Conservation (phyloP, 2,888 invertebrate genomes). For the Myopa testacea region DNA sequence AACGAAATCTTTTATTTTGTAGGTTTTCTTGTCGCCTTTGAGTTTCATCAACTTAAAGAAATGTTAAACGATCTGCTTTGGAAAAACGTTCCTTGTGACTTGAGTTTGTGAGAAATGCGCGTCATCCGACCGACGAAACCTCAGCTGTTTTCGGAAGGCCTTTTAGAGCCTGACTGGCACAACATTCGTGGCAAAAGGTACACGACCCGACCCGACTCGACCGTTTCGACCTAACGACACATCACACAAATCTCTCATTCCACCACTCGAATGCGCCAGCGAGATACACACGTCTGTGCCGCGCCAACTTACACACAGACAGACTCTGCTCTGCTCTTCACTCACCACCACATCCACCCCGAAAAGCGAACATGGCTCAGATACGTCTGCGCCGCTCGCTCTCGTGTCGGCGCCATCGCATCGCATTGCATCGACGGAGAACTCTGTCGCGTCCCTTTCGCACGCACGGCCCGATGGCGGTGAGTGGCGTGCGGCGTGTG, state of each 20-base stretch:
- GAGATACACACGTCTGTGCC: conserved; percentile 42
- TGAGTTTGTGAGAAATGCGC: conserved; percentile 57
- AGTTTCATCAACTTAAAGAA: conserved; percentile 40
- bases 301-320: conserved; percentile 36
- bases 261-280: conserved; percentile 55
- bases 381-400: conserved; percentile 50
- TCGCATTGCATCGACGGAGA: conserved; percentile 51
- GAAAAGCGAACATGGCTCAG: conserved; percentile 26
- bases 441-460: conserved; percentile 36
- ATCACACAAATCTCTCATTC: conserved; percentile 68
- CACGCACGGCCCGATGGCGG: conserved; percentile 22
- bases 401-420: conserved; percentile 35
- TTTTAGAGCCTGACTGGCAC: conserved; percentile 70
- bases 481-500: conserved; percentile 22
- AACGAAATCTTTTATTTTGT: background rate
- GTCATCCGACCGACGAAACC: conserved; percentile 67
- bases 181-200: conserved; percentile 70
- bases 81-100: conserved; percentile 5
- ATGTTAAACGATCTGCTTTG: conserved; percentile 11
- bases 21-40: background rate
- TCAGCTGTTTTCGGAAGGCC: conserved; percentile 69
- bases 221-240: conserved; percentile 70
- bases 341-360: conserved; percentile 35
- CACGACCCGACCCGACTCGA: conserved; percentile 71
- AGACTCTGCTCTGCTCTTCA: conserved; percentile 34